Evolutionary conservation across 2,797 vertebrate genomes (phyloP), one percentile per base, ranked within the genome.

Genomic region (Megalops cyprinoides): DNA sequence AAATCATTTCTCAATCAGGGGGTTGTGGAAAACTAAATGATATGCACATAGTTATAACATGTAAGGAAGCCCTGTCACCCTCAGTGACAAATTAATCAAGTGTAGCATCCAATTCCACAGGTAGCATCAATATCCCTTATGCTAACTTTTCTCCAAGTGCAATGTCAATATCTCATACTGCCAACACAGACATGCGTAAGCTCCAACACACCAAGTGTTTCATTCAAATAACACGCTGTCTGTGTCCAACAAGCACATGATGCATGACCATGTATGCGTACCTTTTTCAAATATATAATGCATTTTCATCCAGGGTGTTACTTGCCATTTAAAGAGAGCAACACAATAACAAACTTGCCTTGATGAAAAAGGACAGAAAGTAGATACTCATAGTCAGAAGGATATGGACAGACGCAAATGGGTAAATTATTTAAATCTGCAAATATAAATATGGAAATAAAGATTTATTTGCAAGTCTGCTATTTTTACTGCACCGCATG

Each of bases 401-500:
- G 20, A 69, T 39, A 69, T 10, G 15, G 37, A 39, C 10, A 37
- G 5, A 69, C 31, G 15, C 37, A 69, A 67, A 39, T 25, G 18
- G 37, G 39, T 48, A 1, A 3, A n/a, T 28, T 51, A 75, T 51
- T 51, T 31, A 53, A 49, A 31, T 75, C 4, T 51, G 14, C 44
- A 48, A 49, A 74, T 74, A 48, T 15, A 74, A 42, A 49, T 12
- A 49, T 71, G 56, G 4, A 7, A 28, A 78, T 67, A 51, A n/a
- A n/a, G 23, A 77, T 76, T 60, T 48, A 65, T 46, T 58, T 73
- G 76, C 69, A 79, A 71, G 28, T 9, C 15, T n/a, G 76, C 73
- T 81, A 81, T 83, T 60, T 74, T 83, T 81, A 74, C 76, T 49
- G 18, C 31, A 31, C 31, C 65, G 31, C 55, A 46, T 71, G 58